phyloP scores from a whole-genome alignment of 2,113 vertebrate genomes.

The Tichodroma muraria region DNA sequence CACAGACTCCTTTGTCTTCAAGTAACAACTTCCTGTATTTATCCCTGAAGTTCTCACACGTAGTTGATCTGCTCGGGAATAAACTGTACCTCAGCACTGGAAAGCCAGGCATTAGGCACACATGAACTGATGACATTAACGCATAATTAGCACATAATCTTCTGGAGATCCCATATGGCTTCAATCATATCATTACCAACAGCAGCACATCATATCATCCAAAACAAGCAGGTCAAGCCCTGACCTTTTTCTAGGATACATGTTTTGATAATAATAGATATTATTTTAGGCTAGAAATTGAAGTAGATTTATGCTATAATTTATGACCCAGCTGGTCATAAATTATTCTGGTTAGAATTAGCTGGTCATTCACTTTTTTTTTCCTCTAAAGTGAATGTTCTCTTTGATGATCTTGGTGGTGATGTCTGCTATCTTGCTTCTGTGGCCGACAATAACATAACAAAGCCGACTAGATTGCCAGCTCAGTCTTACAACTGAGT shows the following conservation, averaged over 20 bases:
- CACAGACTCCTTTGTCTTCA: background rate
- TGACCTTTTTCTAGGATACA: background rate
- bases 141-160: slow-evolving; percentile 29
- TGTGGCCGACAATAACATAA: background rate
- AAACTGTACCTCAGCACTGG: background rate
- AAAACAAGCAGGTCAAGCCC: background rate
- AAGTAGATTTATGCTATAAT: background rate
- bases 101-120: background rate
- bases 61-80: background rate
- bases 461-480: background rate
- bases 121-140: background rate
- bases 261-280: background rate
- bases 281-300: slow-evolving; percentile 9
- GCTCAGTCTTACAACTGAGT: background rate
- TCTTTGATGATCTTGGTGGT: background rate
- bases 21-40: background rate
- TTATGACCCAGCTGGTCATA: background rate
- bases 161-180: slow-evolving; percentile 15
- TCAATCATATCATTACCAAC: background rate
- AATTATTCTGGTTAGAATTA: no score
- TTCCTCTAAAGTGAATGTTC: background rate
- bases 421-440: background rate
- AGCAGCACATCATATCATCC: background rate
- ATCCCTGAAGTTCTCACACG: background rate
- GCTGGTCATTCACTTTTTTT: no score